phyloP scores from a whole-genome alignment of 2,888 invertebrate species.

The Bursaphelenchus okinawaensis region DNA sequence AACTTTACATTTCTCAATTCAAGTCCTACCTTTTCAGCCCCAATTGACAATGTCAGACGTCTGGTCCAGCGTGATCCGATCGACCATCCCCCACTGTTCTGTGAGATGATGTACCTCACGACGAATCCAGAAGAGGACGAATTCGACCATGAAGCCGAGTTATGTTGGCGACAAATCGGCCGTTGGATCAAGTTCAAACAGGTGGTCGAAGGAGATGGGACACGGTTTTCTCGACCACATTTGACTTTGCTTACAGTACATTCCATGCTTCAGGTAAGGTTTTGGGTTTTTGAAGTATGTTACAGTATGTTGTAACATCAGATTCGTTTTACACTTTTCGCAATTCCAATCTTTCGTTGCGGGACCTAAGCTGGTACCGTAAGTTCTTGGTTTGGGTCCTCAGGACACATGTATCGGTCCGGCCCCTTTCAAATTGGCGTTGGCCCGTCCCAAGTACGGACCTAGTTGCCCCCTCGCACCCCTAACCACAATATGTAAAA shows the following conservation, averaged over 20 bases:
- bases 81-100: conserved; percentile 27
- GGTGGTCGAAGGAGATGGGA: conserved; percentile 63
- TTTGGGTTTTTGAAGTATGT: too few relatives aligned
- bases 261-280: conserved; percentile 59
- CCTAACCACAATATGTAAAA: too few relatives aligned
- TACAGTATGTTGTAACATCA: conserved; percentile 5
- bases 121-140: conserved; percentile 22
- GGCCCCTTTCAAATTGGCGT: too few relatives aligned
- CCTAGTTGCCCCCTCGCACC: too few relatives aligned
- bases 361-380: too few relatives aligned
- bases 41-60: conserved; percentile 42
- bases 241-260: conserved; percentile 62
- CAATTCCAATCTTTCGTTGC: too few relatives aligned
- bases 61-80: conserved; percentile 25
- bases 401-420: too few relatives aligned
- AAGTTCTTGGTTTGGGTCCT: too few relatives aligned
- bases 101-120: conserved; percentile 34
- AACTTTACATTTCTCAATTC: too few relatives aligned
- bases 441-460: too few relatives aligned
- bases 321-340: too few relatives aligned
- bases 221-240: conserved; percentile 63
- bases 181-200: conserved; percentile 57
- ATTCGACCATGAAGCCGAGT: conserved; percentile 16
- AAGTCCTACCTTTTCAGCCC: conserved; percentile 33
- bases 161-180: conserved; percentile 19